A percentile compares a stretch with the other conserved stretches of the same genome.
Conservation (phyloP, 2,113 vertebrate species). For the Hippocampus guttulatus region DNA sequence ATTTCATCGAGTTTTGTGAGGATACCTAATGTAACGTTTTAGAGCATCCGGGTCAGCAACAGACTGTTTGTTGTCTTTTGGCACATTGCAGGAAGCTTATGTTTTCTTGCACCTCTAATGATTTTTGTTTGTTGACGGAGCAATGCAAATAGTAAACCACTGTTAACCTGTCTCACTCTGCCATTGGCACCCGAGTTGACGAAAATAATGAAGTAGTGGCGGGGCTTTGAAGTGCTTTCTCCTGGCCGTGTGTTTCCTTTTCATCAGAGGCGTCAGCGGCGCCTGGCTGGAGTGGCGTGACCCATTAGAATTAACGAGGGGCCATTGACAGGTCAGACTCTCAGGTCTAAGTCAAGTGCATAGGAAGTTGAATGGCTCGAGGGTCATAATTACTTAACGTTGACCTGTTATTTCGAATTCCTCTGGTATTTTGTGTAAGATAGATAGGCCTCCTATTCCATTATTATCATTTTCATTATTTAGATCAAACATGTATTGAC, state of each 20-base stretch:
- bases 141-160: conserved; percentile 28
- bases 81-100: not conserved
- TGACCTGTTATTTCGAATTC: not conserved
- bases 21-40: not conserved
- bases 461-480: no score
- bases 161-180: conserved; percentile 30
- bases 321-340: conserved; percentile 60
- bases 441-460: no score
- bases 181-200: conserved; percentile 38
- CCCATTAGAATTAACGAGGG: conserved; percentile 71
- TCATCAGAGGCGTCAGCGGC: conserved; percentile 70
- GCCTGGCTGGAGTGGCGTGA: conserved; percentile 63
- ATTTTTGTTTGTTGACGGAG: conserved; percentile 46
- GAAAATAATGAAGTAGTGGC: conserved; percentile 52
- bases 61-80: not conserved
- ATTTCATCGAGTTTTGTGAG: not conserved
- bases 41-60: not conserved
- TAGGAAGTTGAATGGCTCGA: conserved; percentile 12
- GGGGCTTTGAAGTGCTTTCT: conserved; percentile 66
- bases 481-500: no score
- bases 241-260: conserved; percentile 55
- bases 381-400: not conserved
- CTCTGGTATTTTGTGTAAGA: no score
- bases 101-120: conserved; percentile 46
- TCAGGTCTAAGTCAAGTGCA: conserved; percentile 32